Base-by-base conservation (phyloP, 2,888 invertebrate species). In the Pristionchus fissidentatus region DNA sequence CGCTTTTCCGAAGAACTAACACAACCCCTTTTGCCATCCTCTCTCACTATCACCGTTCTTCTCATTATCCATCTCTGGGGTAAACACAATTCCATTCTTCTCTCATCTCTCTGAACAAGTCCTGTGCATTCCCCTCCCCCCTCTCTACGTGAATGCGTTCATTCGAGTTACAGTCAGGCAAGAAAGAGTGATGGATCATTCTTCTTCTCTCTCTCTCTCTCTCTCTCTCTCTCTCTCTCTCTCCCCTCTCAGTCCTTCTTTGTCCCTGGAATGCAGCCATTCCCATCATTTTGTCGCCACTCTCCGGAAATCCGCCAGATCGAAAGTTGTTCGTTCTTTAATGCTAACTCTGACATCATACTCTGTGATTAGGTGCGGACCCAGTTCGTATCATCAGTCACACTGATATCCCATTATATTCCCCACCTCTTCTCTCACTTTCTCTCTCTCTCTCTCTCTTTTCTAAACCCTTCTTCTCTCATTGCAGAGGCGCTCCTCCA, bases 101-200 rank as follows among this genome's bases (percentile, higher is more conserved):
- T 46, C 75, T 26, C 49, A 19, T 49, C 19, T 49, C 49, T 15
- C 75, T 77, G 75, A 77, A 77, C 75, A 49, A 77, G 75, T 77
- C 75, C 75, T 77, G 49, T 49, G 46, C 75, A 49, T 77, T 77
- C 46, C 35, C 22, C 75, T 77, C 73, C 46, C 22, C 46, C 41
- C 19, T 66, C 73, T 15, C 43, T 73, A 32, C 32, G 49, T 77
- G 75, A 77, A 77, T 77, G 75, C 75, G 75, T 77, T 77, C 75
- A 77, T 77, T 77, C 75, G 75, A 77, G 75, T 77, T 49, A 77
- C 75, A 77, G 49, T 77, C 32, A 49, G 8, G 75, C 75, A 77
- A 77, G 75, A 77, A 57, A 57, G 57, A 41, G 79, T 57, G 55
- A n/a, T 52, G 55, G 43, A 79, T 79, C 62, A 62, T 38, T 32